Evolutionary conservation across 2,888 invertebrate genomes (phyloP).

Genomic region (Dynastes tityus): DNA sequence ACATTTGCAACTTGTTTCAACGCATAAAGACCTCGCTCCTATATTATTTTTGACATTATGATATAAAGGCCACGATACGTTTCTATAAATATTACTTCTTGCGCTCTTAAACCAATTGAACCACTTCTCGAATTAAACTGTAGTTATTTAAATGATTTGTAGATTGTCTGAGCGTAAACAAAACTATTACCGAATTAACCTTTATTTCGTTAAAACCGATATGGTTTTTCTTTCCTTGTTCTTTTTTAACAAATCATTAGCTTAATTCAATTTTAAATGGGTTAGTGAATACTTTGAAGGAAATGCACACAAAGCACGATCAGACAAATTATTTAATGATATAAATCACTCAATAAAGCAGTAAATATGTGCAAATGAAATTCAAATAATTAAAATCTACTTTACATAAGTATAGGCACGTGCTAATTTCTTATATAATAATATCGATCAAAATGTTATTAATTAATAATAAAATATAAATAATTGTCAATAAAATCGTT

Average conservation of each 20-base stretch:
- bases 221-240: not conserved
- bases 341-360: too few relatives aligned
- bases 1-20: conserved; percentile 30
- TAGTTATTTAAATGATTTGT: conserved; percentile 35
- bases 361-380: too few relatives aligned
- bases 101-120: conserved; percentile 28
- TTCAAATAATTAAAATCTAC: too few relatives aligned
- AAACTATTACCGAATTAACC: conserved; percentile 10
- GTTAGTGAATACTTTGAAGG: too few relatives aligned
- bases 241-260: not conserved
- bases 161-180: conserved; percentile 20
- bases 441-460: too few relatives aligned
- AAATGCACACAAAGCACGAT: too few relatives aligned
- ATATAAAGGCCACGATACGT: conserved; percentile 21
- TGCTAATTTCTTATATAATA: too few relatives aligned
- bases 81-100: conserved; percentile 32
- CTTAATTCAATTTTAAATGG: too few relatives aligned
- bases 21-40: conserved; percentile 29
- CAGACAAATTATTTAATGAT: too few relatives aligned
- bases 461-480: too few relatives aligned
- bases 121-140: conserved; percentile 31
- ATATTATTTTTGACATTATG: conserved; percentile 35
- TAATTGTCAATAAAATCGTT: too few relatives aligned
- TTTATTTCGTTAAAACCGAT: conserved; percentile 6
- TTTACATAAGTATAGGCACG: too few relatives aligned